Base-by-base conservation (phyloP, 2,888 invertebrate genomes). In the Zootermopsis nevadensis region DNA sequence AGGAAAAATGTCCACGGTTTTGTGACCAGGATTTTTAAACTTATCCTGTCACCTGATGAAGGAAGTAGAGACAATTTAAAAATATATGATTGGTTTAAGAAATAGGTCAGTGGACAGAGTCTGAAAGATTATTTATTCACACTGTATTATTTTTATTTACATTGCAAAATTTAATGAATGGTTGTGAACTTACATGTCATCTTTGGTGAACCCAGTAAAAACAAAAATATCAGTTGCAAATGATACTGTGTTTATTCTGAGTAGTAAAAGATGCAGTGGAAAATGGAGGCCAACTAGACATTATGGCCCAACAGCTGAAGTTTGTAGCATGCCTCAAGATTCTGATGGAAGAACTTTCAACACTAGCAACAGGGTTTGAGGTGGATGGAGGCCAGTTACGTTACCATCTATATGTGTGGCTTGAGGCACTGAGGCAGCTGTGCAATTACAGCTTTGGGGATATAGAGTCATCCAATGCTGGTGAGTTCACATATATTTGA, bases 251-350 rank as follows among this genome's bases (percentile, higher is more conserved):
- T 6, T 38, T 27, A 77, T 31, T 35, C 6, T 69, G 30, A 48
- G 31, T 15, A 53, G 38, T 77, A 84, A 84, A 83, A 33, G 83
- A 84, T 24, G 77, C 82, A 42, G 81, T 81, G 33, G 84, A 35
- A 6, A 33, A 77, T 1, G 87, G 88, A 1, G 91, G 90, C 35
- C 91, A 94, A 74, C 92, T 97, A 82, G 99, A 99, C 88, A 98
- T 99, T 82, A 99, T 99, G 97, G 98, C 99, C 7, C 99, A 99
- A 88, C 99, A 99, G 88, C 91, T 99, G 81, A 99, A 99, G 90
- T 99, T 99, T 88, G 97, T 99, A 0, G 99, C 99, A 15, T 99
- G 99, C 88, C 91, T 99, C 83, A 97, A 98, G 91, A 97, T 98
- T 87, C 91, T 99, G 86, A 99, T 99, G 96, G 99, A 99, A 89